phyloP scores from a whole-genome alignment of 2,797 vertebrate genomes.

The Chelmon rostratus region DNA sequence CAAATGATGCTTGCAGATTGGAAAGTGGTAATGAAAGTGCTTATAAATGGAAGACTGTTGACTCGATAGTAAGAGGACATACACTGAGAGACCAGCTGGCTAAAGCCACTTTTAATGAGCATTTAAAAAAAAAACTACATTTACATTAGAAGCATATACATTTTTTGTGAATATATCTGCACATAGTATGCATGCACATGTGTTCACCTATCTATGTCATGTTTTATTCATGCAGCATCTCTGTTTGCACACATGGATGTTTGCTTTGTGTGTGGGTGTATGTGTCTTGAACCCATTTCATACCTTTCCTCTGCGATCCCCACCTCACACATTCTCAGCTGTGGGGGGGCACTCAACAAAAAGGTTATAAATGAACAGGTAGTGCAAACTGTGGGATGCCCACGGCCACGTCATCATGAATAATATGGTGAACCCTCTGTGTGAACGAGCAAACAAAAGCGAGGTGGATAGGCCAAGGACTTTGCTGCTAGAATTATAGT shows the following conservation, averaged over 20 bases:
- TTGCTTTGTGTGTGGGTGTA: conserved; percentile 17
- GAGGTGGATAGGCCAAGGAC: neutral
- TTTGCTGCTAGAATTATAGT: conserved; percentile 1
- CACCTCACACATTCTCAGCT: neutral
- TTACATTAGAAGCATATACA: neutral
- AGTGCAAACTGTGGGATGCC: neutral
- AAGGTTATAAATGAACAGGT: conserved; percentile 24
- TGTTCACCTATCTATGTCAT: neutral
- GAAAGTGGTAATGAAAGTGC: conserved; percentile 3
- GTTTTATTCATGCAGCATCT: conserved; percentile 1
- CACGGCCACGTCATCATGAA: neutral
- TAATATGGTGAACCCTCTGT: neutral
- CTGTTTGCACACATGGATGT: neutral
- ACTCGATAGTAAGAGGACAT: neutral
- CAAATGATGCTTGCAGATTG: conserved; percentile 2
- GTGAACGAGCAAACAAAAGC: neutral
- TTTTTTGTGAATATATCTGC: neutral
- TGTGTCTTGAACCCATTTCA: neutral
- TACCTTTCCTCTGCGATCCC: neutral
- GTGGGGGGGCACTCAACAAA: neutral
- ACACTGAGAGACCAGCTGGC: neutral
- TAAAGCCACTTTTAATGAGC: neutral
- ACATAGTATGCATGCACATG: neutral
- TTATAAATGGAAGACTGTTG: neutral
- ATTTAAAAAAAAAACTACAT: neutral